Evolutionary conservation across 2,113 vertebrate species (phyloP).

Genomic region (Mus pahari): DNA sequence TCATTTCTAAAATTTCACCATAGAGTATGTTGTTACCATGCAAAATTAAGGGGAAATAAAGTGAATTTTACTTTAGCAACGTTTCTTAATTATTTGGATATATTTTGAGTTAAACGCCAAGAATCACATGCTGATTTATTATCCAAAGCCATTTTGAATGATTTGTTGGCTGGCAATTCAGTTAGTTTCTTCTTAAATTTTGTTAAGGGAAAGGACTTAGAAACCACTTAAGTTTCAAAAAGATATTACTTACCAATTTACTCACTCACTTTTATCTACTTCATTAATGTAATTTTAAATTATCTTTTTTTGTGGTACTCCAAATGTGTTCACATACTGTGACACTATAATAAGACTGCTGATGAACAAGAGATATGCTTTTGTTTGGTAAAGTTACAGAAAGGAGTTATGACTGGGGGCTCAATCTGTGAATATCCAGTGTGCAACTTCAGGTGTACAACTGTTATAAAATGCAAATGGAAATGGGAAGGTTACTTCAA

Average conservation of each 20-base stretch:
- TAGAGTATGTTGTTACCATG: background rate
- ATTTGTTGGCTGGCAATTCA: background rate
- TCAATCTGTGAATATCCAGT: background rate
- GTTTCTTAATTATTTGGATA: constrained; percentile 13
- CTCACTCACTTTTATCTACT: constrained; percentile 46
- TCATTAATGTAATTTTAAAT: background rate
- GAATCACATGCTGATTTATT: constrained; percentile 19
- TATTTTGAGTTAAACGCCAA: constrained; percentile 20
- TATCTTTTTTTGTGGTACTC: no score
- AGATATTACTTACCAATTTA: constrained; percentile 21
- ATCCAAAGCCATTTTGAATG: constrained; percentile 42
- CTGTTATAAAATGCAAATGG: background rate
- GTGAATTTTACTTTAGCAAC: background rate
- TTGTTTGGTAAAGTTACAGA: background rate
- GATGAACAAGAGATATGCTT: background rate
- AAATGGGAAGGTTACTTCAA: background rate
- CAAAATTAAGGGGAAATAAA: background rate
- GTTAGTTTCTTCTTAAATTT: constrained; percentile 37
- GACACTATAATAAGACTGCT: background rate
- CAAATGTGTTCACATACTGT: constrained; percentile 3
- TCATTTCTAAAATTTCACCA: background rate
- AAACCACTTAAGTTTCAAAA: constrained; percentile 26
- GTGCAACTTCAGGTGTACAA: background rate
- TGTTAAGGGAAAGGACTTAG: constrained; percentile 49
- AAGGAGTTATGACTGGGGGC: background rate